These are phyloP conservation scores for Calephelis virginiensis DNA, from an alignment of 1,140 invertebrate genomes.

Conservation along the genomic window DNA sequence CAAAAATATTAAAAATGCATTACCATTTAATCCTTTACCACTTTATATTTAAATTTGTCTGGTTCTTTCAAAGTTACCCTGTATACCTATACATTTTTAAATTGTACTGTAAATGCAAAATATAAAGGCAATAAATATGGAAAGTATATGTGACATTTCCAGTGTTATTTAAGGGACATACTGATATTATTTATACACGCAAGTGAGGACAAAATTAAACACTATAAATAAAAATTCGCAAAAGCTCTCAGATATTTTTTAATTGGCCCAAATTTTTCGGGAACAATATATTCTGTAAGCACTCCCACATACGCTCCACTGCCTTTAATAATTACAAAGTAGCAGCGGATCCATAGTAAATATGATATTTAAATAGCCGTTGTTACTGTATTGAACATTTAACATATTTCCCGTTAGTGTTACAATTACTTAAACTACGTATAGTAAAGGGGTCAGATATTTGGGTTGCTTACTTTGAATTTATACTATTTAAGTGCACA, in stretches of 20 bases:
- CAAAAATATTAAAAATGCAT: no score
- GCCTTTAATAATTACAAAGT: constrained; percentile 10
- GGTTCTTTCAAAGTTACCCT: no score
- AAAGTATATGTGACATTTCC: neutral
- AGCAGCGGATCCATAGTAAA: constrained; percentile 6
- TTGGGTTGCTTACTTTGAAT: no score
- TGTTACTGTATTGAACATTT: neutral
- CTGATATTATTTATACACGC: neutral
- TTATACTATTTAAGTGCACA: no score
- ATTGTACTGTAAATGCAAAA: no score
- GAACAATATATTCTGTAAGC: constrained; percentile 14
- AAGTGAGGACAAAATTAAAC: constrained; percentile 8
- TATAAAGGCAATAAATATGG: no score
- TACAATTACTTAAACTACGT: neutral
- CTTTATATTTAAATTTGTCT: no score
- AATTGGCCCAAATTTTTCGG: constrained; percentile 10
- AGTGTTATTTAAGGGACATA: no score
- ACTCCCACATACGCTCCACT: neutral
- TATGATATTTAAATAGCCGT: neutral
- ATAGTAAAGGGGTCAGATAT: no score
- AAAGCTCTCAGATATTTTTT: constrained; percentile 1
- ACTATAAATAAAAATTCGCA: constrained; percentile 13
- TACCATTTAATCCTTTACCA: no score
- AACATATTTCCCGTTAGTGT: neutral
- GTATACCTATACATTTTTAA: no score